Conservation (phyloP, 2,113 vertebrate species). For the Paramormyrops kingsleyae region DNA sequence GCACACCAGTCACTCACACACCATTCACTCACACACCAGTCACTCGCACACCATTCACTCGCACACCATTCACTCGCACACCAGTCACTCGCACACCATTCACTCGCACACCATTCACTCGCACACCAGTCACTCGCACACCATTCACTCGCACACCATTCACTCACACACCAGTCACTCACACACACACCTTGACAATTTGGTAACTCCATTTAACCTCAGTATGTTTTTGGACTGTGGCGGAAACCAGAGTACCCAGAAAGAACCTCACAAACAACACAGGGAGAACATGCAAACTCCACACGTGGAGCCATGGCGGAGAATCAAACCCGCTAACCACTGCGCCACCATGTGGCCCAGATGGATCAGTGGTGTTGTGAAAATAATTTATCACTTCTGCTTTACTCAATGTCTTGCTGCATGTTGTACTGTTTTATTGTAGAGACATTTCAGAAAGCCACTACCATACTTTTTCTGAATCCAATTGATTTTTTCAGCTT, state of each 20-base stretch:
- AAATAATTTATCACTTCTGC: not conserved
- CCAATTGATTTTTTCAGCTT: not conserved
- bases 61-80: no score
- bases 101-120: no score
- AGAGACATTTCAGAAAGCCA: not conserved
- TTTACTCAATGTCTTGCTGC: not conserved
- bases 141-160: no score
- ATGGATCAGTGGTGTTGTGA: not conserved
- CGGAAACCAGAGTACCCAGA: not conserved
- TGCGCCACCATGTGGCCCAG: not conserved
- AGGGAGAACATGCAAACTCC: no score
- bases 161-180: no score
- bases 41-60: no score
- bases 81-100: no score
- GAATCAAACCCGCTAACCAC: not conserved
- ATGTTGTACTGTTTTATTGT: not conserved
- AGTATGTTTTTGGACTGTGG: not conserved
- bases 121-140: no score
- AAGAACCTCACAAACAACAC: no score
- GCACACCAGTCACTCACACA: no score
- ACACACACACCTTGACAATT: not conserved
- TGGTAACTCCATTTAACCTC: not conserved
- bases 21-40: no score
- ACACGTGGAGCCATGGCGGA: not conserved
- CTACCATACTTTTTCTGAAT: not conserved